These are phyloP conservation scores for Schizaphis graminum DNA, from an alignment of 2,888 invertebrate genomes.

Conservation along the genomic window DNA sequence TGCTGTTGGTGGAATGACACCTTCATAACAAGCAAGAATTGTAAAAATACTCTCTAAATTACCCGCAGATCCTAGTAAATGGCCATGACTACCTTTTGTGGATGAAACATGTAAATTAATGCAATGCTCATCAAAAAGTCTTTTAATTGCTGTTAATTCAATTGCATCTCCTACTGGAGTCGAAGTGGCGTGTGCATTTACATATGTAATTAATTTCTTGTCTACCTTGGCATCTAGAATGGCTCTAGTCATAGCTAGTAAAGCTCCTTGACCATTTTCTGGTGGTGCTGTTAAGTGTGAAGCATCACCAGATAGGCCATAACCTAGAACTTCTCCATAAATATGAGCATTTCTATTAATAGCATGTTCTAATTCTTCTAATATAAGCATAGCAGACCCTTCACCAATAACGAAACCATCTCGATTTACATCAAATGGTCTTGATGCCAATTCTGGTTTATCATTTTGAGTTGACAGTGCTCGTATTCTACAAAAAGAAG, in stretches of 20 bases:
- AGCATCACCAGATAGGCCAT: conserved; percentile 95
- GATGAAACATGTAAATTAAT: conserved; percentile 82
- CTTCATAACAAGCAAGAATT: conserved; percentile 82
- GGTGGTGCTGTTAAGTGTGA: conserved; percentile 93
- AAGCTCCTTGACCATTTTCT: conserved; percentile 90
- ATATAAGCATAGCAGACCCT: conserved; percentile 89
- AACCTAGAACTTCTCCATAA: conserved; percentile 93
- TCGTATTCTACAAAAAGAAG: conserved; percentile 90
- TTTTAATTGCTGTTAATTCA: conserved; percentile 84
- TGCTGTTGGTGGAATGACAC: conserved; percentile 87
- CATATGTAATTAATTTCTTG: conserved; percentile 78
- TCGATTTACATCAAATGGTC: conserved; percentile 92
- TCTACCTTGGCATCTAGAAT: conserved; percentile 79
- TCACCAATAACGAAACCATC: conserved; percentile 99
- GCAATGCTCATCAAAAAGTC: conserved; percentile 77
- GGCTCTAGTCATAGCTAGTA: conserved; percentile 88
- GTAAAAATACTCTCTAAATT: conserved; percentile 92
- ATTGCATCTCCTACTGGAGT: conserved; percentile 94
- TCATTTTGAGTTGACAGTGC: conserved; percentile 93
- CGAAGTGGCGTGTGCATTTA: conserved; percentile 98
- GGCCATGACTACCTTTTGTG: conserved; percentile 97
- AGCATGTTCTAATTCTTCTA: conserved; percentile 93
- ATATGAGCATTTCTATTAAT: conserved; percentile 81
- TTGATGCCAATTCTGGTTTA: conserved; percentile 82
- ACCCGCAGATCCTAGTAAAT: conserved; percentile 96